Percentiles rank a stretch among this genome's conserved stretches.
These are phyloP conservation scores for Neoscelio sp. DNA, from an alignment of 2,888 invertebrate genomes.

Conservation along the genomic window DNA sequence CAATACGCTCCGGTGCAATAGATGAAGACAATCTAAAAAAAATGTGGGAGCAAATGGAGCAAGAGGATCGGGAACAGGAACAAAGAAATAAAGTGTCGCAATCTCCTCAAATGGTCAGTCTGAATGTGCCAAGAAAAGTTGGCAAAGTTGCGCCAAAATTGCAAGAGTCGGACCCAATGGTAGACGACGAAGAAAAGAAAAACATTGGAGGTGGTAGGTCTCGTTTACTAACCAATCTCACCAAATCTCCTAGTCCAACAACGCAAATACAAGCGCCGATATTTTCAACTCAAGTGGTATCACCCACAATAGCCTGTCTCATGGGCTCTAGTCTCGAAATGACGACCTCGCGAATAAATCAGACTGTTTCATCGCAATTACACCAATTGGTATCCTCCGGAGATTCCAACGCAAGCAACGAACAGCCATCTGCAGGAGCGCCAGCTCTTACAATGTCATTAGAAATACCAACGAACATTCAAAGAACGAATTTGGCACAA, in stretches of 20 bases:
- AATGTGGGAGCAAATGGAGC: constrained; percentile 89
- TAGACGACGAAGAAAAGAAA: constrained; percentile 79
- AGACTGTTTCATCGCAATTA: constrained; percentile 83
- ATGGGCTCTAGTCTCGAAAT: constrained; percentile 82
- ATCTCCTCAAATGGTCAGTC: constrained; percentile 62
- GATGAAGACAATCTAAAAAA: constrained; percentile 90
- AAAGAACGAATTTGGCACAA: constrained; percentile 75
- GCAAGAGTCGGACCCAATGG: constrained; percentile 73
- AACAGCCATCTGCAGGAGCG: constrained; percentile 88
- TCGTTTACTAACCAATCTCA: constrained; percentile 91
- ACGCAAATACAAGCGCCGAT: constrained; percentile 77
- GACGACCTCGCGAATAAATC: constrained; percentile 72
- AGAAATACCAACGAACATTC: constrained; percentile 83
- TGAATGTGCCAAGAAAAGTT: constrained; percentile 72
- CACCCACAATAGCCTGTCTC: constrained; percentile 85
- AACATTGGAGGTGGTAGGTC: constrained; percentile 79
- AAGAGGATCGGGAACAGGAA: constrained; percentile 88
- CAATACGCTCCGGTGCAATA: constrained; percentile 85
- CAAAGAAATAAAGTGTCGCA: constrained; percentile 86
- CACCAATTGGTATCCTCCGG: constrained; percentile 84
- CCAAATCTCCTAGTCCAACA: constrained; percentile 88
- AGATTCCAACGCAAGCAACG: constrained; percentile 79
- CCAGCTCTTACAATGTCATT: constrained; percentile 90
- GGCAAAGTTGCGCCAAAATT: constrained; percentile 66
- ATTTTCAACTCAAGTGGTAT: constrained; percentile 81